Conservation (phyloP, 1,140 invertebrate species). For the Bombus superbus region DNA sequence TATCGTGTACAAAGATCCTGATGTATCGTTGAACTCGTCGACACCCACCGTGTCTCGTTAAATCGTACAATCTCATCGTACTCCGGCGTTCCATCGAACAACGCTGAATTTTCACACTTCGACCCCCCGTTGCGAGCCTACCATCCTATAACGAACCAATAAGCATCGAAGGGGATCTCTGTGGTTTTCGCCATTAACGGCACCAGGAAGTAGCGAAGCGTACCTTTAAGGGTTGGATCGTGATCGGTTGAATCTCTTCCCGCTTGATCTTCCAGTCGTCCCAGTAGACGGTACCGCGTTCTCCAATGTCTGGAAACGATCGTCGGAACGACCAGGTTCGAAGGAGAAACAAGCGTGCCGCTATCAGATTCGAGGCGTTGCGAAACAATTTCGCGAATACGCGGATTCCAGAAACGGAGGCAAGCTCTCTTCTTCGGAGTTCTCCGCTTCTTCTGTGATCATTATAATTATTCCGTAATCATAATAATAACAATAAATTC, state of each 20-base stretch:
- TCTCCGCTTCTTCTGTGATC: constrained; percentile 46
- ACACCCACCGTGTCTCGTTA: constrained; percentile 27
- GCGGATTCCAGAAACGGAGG: constrained; percentile 29
- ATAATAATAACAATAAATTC: constrained; percentile 1
- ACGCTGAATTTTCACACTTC: constrained; percentile 63
- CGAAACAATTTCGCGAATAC: constrained; percentile 68
- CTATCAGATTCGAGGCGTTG: constrained; percentile 64
- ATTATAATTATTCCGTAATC: constrained; percentile 66
- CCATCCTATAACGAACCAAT: constrained; percentile 61
- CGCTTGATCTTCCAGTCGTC: constrained; percentile 51
- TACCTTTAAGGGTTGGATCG: constrained; percentile 65
- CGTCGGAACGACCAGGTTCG: constrained; percentile 15
- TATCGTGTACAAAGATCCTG: not conserved
- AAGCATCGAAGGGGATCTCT: constrained; percentile 52
- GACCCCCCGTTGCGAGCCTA: constrained; percentile 28
- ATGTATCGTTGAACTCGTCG: constrained; percentile 40
- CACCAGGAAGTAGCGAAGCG: constrained; percentile 60
- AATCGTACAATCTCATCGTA: not conserved
- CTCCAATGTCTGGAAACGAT: constrained; percentile 18
- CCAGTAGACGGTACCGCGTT: constrained; percentile 17
- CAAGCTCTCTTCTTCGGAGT: not conserved
- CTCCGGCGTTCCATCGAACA: not conserved
- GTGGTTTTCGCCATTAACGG: constrained; percentile 62
- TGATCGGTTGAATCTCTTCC: constrained; percentile 59
- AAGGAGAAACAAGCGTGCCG: constrained; percentile 33